phyloP scores from a whole-genome alignment of 2,797 vertebrate genomes.

The Eupleurogrammus muticus region DNA sequence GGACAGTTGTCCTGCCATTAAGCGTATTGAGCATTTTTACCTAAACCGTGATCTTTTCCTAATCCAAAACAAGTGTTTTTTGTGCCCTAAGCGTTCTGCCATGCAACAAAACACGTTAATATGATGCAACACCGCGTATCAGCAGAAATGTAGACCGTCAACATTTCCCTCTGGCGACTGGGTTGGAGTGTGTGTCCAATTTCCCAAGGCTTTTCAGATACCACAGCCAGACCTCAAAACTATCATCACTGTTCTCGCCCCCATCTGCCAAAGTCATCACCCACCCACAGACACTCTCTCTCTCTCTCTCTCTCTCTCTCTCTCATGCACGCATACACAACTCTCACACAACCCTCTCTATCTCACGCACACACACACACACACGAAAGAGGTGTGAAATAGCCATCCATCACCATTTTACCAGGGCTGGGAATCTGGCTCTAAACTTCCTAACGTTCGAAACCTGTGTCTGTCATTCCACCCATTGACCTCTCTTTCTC shows the following conservation, averaged over 20 bases:
- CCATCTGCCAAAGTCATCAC: constrained; percentile 82
- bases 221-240: constrained; percentile 79
- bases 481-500: constrained; percentile 15
- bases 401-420: constrained; percentile 63
- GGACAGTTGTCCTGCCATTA: too few species aligned
- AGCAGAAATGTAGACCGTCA: too few species aligned
- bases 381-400: constrained; percentile 67
- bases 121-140: too few species aligned
- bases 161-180: too few species aligned
- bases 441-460: constrained; percentile 65
- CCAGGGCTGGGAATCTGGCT: constrained; percentile 69
- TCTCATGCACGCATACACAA: not conserved
- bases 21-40: too few species aligned
- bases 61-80: too few species aligned
- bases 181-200: constrained; percentile 63
- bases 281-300: constrained; percentile 49
- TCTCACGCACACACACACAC: constrained; percentile 28
- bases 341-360: constrained; percentile 5
- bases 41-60: too few species aligned
- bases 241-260: constrained; percentile 72
- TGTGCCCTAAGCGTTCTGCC: too few species aligned
- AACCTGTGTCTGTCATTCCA: constrained; percentile 61
- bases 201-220: constrained; percentile 76
- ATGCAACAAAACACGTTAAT: too few species aligned
- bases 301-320: constrained; percentile 10